Base-by-base conservation (phyloP, 2,797 vertebrate genomes). In the Myotis vivesi region DNA sequence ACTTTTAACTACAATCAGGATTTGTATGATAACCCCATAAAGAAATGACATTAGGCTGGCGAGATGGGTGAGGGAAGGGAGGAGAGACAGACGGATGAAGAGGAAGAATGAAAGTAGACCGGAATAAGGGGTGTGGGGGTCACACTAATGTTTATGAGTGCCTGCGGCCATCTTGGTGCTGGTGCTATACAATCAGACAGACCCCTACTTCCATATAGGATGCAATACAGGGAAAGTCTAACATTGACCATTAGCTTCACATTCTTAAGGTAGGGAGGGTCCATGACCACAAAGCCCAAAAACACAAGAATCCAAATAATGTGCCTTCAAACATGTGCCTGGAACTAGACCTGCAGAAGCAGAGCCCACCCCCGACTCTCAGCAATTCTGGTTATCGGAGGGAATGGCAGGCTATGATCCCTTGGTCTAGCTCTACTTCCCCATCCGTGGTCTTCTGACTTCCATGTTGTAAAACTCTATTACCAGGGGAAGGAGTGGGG, bases 91-190 rank as follows among this genome's bases (percentile, higher is more conserved):
- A 41, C 5, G 51, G n/a, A 30, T 22, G 51, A 28, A 15, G 55
- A 76, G 20, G n/a, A n/a, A 49, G 44, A 57, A 41, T 6, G 6
- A 38, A 17, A 66, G 0, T 2, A 41, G 59, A 64, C 36, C 0
- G 1, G 28, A 62, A 25, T 9, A 16, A 25, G 13, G 41, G 7
- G 1, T 4, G 1, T 44, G 49, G 15, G n/a, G 7, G 7, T 5
- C 6, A 2, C 30, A 10, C 8, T 33, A 5, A 62, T 20, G 6
- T 81, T 36, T 3, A 0, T 12, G 46, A 30, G 16, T 10, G 13
- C 49, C 66, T 12, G 6, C 28, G 15, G 11, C 76, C 13, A 0
- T 6, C 22, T 13, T 28, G 68, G 41, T 13, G 5, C n/a, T 36
- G 59, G 8, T 10, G 7, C 44, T 44, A 23, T 12, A 13, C 69